A percentile compares a stretch with the other conserved stretches of the same genome.
Conservation (phyloP, 2,113 vertebrate genomes). For the Antechinus flavipes region DNA sequence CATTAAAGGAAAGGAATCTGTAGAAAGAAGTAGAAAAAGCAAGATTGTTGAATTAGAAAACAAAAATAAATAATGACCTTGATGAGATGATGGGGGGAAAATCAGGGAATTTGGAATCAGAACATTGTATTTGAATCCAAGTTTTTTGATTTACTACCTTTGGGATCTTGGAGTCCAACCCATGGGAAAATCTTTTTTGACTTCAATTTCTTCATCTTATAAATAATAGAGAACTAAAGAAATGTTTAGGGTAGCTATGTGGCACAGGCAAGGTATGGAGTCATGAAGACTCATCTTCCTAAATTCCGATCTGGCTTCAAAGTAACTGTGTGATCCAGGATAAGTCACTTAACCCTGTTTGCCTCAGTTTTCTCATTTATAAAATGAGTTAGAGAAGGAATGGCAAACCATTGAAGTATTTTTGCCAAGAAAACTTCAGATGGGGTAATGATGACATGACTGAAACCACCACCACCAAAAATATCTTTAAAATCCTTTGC, state of each 20-base stretch:
- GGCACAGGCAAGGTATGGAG: neutral
- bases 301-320: neutral
- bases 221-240: neutral
- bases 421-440: neutral
- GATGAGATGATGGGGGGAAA: neutral
- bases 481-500: neutral
- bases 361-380: neutral
- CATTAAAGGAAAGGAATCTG: neutral
- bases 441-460: neutral
- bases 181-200: neutral
- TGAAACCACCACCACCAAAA: neutral
- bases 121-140: neutral
- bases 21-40: neutral
- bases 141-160: neutral
- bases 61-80: neutral
- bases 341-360: neutral
- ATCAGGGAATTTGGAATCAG: neutral
- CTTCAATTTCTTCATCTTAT: neutral
- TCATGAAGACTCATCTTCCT: neutral
- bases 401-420: neutral
- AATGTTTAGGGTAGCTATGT: neutral
- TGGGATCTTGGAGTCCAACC: neutral
- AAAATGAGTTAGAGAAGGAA: neutral
- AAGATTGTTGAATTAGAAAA: slow-evolving; percentile 12
- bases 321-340: neutral